phyloP scores from a whole-genome alignment of 2,888 invertebrate genomes.

The Eristalis pertinax region DNA sequence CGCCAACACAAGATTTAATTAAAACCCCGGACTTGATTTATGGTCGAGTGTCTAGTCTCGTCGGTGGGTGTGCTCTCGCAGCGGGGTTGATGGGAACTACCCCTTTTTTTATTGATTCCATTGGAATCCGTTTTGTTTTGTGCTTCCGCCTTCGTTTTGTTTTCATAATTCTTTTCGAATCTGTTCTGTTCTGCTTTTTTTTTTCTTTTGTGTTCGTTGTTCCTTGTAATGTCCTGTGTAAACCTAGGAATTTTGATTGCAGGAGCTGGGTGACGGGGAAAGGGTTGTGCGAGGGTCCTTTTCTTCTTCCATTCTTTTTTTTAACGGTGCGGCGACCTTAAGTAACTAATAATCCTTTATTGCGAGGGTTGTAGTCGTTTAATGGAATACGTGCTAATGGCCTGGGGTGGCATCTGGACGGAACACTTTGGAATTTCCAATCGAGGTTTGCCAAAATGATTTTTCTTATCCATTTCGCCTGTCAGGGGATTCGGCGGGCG shows the following conservation, averaged over 20 bases:
- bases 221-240: constrained; percentile 27
- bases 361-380: constrained; percentile 53
- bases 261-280: constrained; percentile 18
- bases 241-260: constrained; percentile 66
- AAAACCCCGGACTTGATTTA: constrained; percentile 82
- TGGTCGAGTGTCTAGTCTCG: constrained; percentile 76
- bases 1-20: constrained; percentile 82
- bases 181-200: neutral
- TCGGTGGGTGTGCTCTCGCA: constrained; percentile 23
- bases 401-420: neutral
- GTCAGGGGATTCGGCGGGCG: neutral
- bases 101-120: constrained; percentile 68
- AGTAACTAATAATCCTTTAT: constrained; percentile 69
- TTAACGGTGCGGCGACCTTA: constrained; percentile 57
- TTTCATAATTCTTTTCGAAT: constrained; percentile 31
- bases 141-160: constrained; percentile 3
- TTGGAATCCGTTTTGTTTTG: constrained; percentile 56
- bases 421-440: constrained; percentile 38
- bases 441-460: neutral
- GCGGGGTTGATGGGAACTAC: constrained; percentile 9
- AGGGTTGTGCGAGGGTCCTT: constrained; percentile 10
- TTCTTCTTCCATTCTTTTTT: constrained; percentile 10
- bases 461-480: neutral
- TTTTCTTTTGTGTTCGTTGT: neutral
- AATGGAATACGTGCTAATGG: constrained; percentile 64